Conservation (phyloP, 30 jellyfish, hydroid and myxozoan species). For the Turritopsis rubra region DNA sequence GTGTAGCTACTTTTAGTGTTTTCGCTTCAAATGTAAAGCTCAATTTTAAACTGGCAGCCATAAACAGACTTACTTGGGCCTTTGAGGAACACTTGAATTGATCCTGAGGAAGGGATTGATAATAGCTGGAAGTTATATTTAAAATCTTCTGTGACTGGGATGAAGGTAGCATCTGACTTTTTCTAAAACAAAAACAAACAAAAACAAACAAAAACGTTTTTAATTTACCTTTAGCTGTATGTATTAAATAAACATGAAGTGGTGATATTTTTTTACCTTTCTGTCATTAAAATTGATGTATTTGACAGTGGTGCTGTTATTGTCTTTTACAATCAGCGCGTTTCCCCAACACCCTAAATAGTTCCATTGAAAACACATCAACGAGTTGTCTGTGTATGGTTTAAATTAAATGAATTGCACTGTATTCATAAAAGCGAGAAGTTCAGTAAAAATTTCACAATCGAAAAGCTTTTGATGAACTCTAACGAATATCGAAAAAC, state of each 20-base stretch:
- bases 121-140: not conserved
- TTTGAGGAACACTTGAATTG: not conserved
- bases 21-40: no score
- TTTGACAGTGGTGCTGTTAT: not conserved
- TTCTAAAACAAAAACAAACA: not conserved
- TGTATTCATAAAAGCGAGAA: no score
- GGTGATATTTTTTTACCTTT: not conserved
- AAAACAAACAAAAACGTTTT: no score
- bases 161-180: not conserved
- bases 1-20: no score
- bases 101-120: not conserved
- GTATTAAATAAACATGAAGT: no score
- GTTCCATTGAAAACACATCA: no score
- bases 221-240: no score
- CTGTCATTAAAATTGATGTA: not conserved
- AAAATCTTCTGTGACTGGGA: not conserved
- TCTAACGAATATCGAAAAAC: no score
- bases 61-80: not conserved
- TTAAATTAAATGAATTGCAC: no score
- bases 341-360: not conserved
- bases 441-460: not conserved
- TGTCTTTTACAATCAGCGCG: not conserved
- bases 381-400: no score
- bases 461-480: not conserved
- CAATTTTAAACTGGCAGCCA: no score